These are phyloP conservation scores for Glossosoma conforme DNA, from an alignment of 1,140 invertebrate species.

Conservation along the genomic window DNA sequence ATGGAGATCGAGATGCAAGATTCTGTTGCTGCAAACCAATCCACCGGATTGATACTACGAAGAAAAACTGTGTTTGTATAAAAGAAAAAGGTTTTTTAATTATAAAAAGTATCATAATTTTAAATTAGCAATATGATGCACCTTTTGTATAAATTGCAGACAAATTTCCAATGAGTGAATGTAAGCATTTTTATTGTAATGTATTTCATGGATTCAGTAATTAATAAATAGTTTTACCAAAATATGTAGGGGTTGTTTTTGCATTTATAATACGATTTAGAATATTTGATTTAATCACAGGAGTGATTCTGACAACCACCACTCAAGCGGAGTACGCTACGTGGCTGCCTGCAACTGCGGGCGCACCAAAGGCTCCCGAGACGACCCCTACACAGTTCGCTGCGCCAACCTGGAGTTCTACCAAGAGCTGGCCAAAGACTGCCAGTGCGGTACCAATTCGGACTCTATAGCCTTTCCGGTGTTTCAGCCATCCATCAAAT, in stretches of 20 bases:
- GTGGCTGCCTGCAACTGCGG: conserved; percentile 90
- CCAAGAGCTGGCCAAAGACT: conserved; percentile 66
- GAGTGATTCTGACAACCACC: conserved; percentile 54
- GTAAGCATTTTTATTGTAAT: no score
- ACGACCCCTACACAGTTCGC: conserved; percentile 83
- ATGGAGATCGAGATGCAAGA: no score
- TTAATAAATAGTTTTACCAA: no score
- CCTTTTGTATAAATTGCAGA: no score
- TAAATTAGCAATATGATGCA: no score
- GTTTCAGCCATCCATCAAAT: conserved; percentile 74
- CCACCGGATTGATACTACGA: no score
- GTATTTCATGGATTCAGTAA: no score
- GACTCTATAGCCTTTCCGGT: conserved; percentile 74
- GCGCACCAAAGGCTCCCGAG: conserved; percentile 70
- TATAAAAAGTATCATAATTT: no score
- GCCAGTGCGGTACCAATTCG: conserved; percentile 59
- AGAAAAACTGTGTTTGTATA: neutral
- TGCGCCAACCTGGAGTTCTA: conserved; percentile 88
- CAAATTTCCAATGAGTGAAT: no score
- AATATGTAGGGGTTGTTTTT: no score
- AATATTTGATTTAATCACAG: conserved; percentile 23
- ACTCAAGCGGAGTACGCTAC: conserved; percentile 76
- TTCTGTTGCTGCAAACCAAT: no score
- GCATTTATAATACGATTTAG: neutral
- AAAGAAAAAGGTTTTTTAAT: no score